A percentile compares a stretch with the other conserved stretches of the same genome.
Evolutionary conservation across 2,113 vertebrate species (phyloP).

Genomic region (Ceuthmochares aereus): DNA sequence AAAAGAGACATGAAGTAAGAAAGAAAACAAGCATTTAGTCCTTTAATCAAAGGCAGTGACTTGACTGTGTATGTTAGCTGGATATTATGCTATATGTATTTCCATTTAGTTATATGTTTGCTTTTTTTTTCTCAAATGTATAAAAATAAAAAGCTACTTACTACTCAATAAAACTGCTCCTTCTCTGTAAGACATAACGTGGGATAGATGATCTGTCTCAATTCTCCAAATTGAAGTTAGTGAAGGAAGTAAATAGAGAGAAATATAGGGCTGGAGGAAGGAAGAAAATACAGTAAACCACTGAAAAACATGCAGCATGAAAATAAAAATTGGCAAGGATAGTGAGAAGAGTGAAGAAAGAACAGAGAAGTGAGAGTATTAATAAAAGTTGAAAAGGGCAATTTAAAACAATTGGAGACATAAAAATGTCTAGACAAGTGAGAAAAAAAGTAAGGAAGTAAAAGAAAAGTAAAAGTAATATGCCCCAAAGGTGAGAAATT

Average conservation of each 20-base stretch:
- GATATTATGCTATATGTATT: neutral
- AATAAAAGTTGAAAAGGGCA: neutral
- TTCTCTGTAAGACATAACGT: neutral
- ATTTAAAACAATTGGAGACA: neutral
- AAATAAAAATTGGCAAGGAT: neutral
- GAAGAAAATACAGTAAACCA: neutral
- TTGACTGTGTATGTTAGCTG: neutral
- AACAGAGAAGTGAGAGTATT: neutral
- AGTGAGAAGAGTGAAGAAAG: neutral
- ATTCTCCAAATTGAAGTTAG: neutral
- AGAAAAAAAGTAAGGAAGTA: neutral
- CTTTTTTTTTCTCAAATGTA: neutral
- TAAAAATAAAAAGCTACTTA: neutral
- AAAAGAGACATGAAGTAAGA: neutral
- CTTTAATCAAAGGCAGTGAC: neutral
- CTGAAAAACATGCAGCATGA: neutral
- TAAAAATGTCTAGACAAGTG: neutral
- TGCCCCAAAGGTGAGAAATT: conserved; percentile 35
- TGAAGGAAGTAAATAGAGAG: neutral
- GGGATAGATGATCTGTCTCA: neutral
- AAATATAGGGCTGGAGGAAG: neutral
- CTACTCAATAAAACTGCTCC: neutral
- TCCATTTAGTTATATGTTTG: neutral
- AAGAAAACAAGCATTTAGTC: neutral
- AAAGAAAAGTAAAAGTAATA: neutral